Conservation (phyloP, 1,140 invertebrate species). For the Rhyzopertha dominica region DNA sequence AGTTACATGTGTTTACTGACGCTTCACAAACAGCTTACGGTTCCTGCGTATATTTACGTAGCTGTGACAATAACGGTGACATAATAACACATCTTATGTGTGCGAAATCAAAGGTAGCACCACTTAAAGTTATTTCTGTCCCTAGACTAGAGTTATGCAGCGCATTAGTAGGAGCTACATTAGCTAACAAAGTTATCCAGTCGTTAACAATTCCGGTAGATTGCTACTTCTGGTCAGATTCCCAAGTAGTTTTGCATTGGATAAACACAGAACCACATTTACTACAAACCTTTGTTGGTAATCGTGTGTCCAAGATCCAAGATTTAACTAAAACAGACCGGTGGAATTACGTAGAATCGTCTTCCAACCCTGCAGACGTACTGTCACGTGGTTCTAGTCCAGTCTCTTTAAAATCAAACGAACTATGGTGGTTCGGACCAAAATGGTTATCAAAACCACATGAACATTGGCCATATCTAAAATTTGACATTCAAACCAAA, state of each 20-base stretch:
- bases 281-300: slow-evolving; percentile 46
- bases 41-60: too few species aligned
- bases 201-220: too few species aligned
- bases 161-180: too few species aligned
- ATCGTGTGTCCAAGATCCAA: slow-evolving; percentile 42
- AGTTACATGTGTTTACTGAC: too few species aligned
- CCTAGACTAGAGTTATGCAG: too few species aligned
- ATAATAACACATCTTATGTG: slow-evolving; percentile 10
- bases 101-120: slow-evolving; percentile 12
- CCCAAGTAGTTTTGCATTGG: slow-evolving; percentile 39
- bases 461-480: too few species aligned
- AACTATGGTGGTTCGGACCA: slow-evolving; percentile 18
- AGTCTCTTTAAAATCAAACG: not conserved
- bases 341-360: slow-evolving; percentile 37
- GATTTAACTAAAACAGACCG: slow-evolving; percentile 10
- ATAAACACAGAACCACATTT: slow-evolving; percentile 26
- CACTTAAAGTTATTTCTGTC: too few species aligned
- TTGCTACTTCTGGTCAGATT: slow-evolving; percentile 42
- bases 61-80: too few species aligned
- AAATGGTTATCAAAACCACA: too few species aligned
- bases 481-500: too few species aligned
- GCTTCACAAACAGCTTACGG: too few species aligned
- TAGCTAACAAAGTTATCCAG: too few species aligned
- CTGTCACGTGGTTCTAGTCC: slow-evolving; percentile 36
- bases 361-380: slow-evolving; percentile 42